Base-by-base conservation (phyloP, 2,888 invertebrate genomes). In the Hanleya hanleyi region DNA sequence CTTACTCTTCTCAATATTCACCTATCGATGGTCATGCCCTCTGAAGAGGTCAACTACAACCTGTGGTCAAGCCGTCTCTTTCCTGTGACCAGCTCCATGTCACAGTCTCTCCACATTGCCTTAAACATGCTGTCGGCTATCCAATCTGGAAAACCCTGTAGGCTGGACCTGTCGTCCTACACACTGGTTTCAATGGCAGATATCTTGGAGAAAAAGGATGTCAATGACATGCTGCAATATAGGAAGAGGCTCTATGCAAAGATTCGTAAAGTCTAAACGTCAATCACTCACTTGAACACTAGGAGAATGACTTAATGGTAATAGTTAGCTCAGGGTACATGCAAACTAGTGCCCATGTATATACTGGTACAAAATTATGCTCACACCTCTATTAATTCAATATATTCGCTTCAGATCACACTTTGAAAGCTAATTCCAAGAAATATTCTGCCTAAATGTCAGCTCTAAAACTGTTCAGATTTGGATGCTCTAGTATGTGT, bases 61-160 rank as follows among this genome's bases (percentile, higher is more conserved):
- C 73, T 89, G 36, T 90, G 90, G 90, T 73, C 74, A 36, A 75
- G 84, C 15, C 79, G 77, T 70, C 50, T 90, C 6, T 89, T 87
- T 77, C 87, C 88, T 6, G 80, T 84, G 3, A 66, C 71, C 4
- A 38, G 73, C 3, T 76, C 80, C n/a, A 84, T 86, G 83, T 78
- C 82, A 4, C 67, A 80, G 33, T 88, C 89, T 32, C 78, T 88
- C 18, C n/a, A 69, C 12, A 67, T 79, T 26, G 81, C 84, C 9
- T 47, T 86, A 9, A 47, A 77, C 26, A 77, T 78, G 41, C 41
- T 81, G 0, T 50, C 72, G 26, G 73, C 78, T 6, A 26, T 82
- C 7, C 69, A 61, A 33, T 74, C 75, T 76, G 41, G 77, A 67
- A 29, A 73, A 77, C 22, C 64, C 70, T 5, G 29, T 57, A 7